Evolutionary conservation across 2,888 invertebrate species (phyloP), one percentile per base, ranked within the genome.

Genomic region (Gastrophysa polygoni): DNA sequence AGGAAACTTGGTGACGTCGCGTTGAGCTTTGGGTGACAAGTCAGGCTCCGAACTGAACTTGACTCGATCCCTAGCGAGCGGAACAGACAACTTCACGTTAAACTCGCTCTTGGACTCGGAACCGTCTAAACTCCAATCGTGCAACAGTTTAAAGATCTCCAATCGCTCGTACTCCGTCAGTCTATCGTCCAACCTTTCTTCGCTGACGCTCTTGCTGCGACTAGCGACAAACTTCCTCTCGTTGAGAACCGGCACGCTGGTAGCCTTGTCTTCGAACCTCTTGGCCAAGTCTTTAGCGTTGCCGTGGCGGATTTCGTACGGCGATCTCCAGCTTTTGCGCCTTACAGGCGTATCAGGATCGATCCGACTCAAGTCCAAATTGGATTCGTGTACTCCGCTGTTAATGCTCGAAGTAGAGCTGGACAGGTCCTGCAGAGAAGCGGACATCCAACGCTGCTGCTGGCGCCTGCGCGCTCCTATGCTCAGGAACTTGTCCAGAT

Each of bases 221-320:
- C 68, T 74, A 1, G 66, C 67, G 1, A 66, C 61, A 29, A 64
- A 69, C 57, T 69, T 72, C 24, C 67, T 61, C 60, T 72, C 72
- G 59, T 71, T 73, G 46, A 80, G 69, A 56, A 75, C 72, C 14
- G 81, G 79, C 56, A 78, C 78, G 64, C 81, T 81, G 11, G 71
- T 73, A 10, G 80, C 76, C 59, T 76, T 77, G 68, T 82, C 79
- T 70, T 89, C 85, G 69, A 91, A 92, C 77, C 88, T 90, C 75
- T 88, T 88, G 0, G 90, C 85, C 61, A 92, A 81, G 43, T 88
- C 89, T 61, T 88, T 89, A 10, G 49, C 68, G 8, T 63, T 63
- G 8, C 89, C 88, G 17, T 89, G 85, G 59, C 89, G 81, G 55
- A 87, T 87, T 71, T 89, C 89, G 70, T 89, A 89, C 0, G 90